phyloP scores from a whole-genome alignment of 1,140 invertebrate species.

The Philopotamus ludificatus region DNA sequence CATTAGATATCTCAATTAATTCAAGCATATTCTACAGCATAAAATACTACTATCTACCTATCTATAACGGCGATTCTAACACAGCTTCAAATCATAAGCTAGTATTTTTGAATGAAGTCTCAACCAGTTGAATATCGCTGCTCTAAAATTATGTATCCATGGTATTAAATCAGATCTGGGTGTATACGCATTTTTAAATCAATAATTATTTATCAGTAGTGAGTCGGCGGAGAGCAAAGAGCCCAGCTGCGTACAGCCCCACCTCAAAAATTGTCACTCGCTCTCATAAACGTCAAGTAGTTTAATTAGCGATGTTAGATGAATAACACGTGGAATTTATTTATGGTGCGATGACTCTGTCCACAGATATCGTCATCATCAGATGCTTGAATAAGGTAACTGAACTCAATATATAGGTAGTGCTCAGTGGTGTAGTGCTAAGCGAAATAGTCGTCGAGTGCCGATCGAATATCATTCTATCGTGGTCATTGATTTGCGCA shows the following conservation, averaged over 20 bases:
- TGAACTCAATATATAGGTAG: conserved; percentile 3
- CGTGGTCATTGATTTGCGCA: too few relatives aligned
- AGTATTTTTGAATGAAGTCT: not conserved
- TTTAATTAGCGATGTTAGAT: not conserved
- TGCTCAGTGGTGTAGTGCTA: too few relatives aligned
- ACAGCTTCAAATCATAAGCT: not conserved
- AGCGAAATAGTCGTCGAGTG: too few relatives aligned
- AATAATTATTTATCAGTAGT: not conserved
- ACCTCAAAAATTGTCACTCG: not conserved
- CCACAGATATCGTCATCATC: not conserved
- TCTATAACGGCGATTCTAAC: not conserved
- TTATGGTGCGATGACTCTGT: not conserved
- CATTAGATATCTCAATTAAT: too few relatives aligned
- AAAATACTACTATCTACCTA: too few relatives aligned
- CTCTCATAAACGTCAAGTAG: too few relatives aligned
- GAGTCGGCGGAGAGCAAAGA: too few relatives aligned
- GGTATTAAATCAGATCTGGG: not conserved
- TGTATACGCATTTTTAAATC: not conserved
- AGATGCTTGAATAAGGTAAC: not conserved
- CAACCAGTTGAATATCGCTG: not conserved
- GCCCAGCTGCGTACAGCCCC: not conserved
- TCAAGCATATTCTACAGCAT: too few relatives aligned
- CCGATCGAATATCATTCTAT: too few relatives aligned
- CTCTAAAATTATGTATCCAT: not conserved
- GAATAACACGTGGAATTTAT: not conserved